A percentile compares a stretch with the other conserved stretches of the same genome.
Conservation (phyloP, 2,113 vertebrate genomes). For the Phylloscopus whistleri region DNA sequence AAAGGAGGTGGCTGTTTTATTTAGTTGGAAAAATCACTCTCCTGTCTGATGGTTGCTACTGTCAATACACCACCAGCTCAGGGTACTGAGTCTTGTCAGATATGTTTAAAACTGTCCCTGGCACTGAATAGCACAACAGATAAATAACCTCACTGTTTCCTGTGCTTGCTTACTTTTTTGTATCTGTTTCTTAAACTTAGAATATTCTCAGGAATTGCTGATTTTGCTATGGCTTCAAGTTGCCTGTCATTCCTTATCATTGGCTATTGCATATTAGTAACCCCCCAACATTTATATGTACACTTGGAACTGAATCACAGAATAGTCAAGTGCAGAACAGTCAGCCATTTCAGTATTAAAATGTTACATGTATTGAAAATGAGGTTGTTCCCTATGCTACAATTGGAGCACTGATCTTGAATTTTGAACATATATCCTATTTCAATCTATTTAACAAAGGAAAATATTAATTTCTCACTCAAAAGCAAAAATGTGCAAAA, state of each 20-base stretch:
- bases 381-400: neutral
- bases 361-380: neutral
- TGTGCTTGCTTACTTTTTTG: neutral
- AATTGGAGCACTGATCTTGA: neutral
- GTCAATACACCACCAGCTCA: neutral
- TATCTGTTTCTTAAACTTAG: neutral
- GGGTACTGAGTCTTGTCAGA: neutral
- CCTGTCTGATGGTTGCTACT: neutral
- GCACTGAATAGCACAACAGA: neutral
- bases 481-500: neutral
- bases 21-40: neutral
- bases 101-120: neutral
- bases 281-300: neutral
- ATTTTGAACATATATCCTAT: neutral
- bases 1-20: neutral
- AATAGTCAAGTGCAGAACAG: neutral
- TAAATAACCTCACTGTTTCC: neutral
- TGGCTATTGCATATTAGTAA: neutral
- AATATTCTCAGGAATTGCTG: neutral
- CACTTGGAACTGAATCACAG: neutral
- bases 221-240: neutral
- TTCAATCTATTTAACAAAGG: neutral
- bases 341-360: neutral
- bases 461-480: neutral
- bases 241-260: neutral